Base-by-base conservation (phyloP, 1,140 invertebrate species). In the Nylanderia fulva region DNA sequence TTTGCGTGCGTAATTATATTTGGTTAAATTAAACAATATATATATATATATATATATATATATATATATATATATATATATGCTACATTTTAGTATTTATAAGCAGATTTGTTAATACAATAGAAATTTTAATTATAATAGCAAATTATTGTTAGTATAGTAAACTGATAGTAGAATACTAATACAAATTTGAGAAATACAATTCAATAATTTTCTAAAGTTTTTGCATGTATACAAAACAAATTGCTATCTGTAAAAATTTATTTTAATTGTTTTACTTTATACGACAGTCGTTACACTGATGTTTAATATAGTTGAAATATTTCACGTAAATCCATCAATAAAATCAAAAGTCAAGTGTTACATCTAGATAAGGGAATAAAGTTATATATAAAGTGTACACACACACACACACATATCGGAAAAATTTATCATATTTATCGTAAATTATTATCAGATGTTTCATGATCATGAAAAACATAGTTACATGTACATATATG, bases 271-370 rank as follows among this genome's bases (percentile, higher is more conserved):
- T 33, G 13, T 6, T 66, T 36, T 36, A 13, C 24, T n/a, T 24
- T 21, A 29, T 24, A 18, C 18, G 39, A 5, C 11, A 33, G n/a
- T 6, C 18, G 0, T 54, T 54, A 63, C 45, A 21, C 2, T 61
- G 1, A 15, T 24, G 36, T 68, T 24, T 7, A 24, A 4, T n/a
- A n/a, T n/a, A 42, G 24, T 64, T 36, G 27, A 66, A 52, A 66
- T 64, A 66, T 77, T 75, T 75, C 21, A 72, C 6, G 0, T 27
- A 61, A 61, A 36, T 61, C 24, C 13, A 42, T 75, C 24, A 75
- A 61, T 36, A 61, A 60, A 36, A 61, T 61, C 24, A 42, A 76
- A 24, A 75, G 24, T 76, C 36, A 76, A 76, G 36, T 74, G 4
- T 74, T 18, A 39, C 4, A 58, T 58, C 13, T 74, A 24, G 52